Conservation (phyloP, 2,113 vertebrate species). For the Telmatochromis bifrenatus region DNA sequence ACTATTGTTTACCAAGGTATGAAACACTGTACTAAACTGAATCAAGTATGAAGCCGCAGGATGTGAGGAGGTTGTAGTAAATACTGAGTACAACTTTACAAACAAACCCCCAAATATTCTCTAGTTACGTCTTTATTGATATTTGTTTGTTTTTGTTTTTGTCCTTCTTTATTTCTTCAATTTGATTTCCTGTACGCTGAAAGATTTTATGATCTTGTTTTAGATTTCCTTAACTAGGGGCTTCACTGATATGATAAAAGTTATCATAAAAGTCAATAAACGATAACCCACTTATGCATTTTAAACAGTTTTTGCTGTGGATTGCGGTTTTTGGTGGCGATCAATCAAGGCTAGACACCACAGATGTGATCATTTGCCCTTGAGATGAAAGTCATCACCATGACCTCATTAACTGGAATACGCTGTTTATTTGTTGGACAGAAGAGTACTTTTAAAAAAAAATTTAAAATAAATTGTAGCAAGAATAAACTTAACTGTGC, state of each 20-base stretch:
- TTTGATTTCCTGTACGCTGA: neutral
- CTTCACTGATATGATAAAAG: neutral
- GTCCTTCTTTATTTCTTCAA: neutral
- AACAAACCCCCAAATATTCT: neutral
- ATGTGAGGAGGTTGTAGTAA: neutral
- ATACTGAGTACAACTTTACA: neutral
- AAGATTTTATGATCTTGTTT: neutral
- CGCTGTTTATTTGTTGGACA: neutral
- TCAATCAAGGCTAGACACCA: neutral
- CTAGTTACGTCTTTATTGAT: neutral
- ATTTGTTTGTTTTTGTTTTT: neutral
- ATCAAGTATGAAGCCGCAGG: neutral
- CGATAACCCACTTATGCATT: neutral
- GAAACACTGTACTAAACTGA: neutral
- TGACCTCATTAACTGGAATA: neutral
- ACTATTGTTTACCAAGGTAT: neutral
- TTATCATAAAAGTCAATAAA: neutral
- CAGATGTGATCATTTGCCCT: neutral
- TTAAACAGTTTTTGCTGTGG: neutral
- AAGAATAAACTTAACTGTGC: neutral
- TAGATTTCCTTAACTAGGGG: neutral
- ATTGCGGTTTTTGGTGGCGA: neutral
- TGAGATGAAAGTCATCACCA: neutral
- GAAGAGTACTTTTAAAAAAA: neutral
- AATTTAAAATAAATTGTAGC: rapidly evolving